These are phyloP conservation scores for Nephila pilipes DNA, from an alignment of 1,140 invertebrate species.

Conservation along the genomic window DNA sequence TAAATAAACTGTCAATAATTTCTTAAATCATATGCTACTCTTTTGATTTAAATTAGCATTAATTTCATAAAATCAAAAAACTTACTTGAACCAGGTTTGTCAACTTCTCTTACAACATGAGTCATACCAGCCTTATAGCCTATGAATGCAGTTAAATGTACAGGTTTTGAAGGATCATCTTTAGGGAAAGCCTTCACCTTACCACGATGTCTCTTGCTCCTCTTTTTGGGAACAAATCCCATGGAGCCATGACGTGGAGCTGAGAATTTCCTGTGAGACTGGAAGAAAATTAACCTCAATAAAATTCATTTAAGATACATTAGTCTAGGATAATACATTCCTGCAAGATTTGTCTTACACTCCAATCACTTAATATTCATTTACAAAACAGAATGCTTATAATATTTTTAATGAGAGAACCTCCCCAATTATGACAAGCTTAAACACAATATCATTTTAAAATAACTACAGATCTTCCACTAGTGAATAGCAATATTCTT, in stretches of 20 bases:
- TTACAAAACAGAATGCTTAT: too few relatives aligned
- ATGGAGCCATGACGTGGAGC: constrained; percentile 99
- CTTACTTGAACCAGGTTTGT: constrained; percentile 99
- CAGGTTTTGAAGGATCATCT: constrained; percentile 97
- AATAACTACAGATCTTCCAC: too few relatives aligned
- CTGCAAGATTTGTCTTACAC: background rate
- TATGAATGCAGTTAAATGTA: constrained; percentile 98
- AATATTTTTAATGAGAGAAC: too few relatives aligned
- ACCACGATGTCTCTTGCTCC: constrained; percentile 96
- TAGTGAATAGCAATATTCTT: too few relatives aligned
- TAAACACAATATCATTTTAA: too few relatives aligned
- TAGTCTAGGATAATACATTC: background rate
- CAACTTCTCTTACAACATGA: constrained; percentile 98
- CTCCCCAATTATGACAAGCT: too few relatives aligned
- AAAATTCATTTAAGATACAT: background rate
- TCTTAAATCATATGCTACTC: too few relatives aligned
- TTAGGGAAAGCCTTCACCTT: constrained; percentile 99
- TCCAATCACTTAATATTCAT: background rate
- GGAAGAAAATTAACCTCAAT: constrained; percentile 71
- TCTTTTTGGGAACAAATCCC: constrained; percentile 99
- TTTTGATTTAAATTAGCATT: too few relatives aligned
- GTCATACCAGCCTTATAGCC: constrained; percentile 99
- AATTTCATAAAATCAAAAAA: constrained; percentile 78
- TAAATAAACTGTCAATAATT: too few relatives aligned
- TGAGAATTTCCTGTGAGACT: constrained; percentile 99